Conservation (phyloP, 2,888 invertebrate species). For the Cephus sareptanus region DNA sequence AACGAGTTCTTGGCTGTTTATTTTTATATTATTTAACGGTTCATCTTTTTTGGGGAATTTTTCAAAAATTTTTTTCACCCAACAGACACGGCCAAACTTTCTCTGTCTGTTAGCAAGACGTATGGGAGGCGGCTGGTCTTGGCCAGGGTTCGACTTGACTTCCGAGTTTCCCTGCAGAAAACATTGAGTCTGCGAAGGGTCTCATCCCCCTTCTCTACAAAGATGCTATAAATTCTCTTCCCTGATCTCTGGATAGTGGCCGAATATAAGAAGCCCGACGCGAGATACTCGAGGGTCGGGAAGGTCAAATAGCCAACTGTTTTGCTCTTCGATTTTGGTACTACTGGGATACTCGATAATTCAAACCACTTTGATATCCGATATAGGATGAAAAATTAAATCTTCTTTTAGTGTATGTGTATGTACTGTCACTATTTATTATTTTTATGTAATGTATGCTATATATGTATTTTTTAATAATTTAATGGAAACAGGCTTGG, state of each 20-base stretch:
- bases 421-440: too few species aligned
- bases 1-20: not conserved
- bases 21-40: not conserved
- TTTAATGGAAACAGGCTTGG: too few species aligned
- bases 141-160: slow-evolving; percentile 64
- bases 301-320: slow-evolving; percentile 14
- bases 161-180: slow-evolving; percentile 66
- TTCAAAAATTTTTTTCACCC: slow-evolving; percentile 36
- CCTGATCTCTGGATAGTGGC: slow-evolving; percentile 46
- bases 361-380: too few species aligned
- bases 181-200: slow-evolving; percentile 63
- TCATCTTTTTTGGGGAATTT: slow-evolving; percentile 25
- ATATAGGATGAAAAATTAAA: too few species aligned
- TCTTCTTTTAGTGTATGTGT: too few species aligned
- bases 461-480: too few species aligned
- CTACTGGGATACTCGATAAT: too few species aligned
- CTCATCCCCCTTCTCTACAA: slow-evolving; percentile 34
- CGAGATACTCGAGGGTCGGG: slow-evolving; percentile 9
- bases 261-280: slow-evolving; percentile 49
- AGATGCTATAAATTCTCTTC: slow-evolving; percentile 64
- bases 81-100: slow-evolving; percentile 55
- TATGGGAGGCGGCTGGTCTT: slow-evolving; percentile 62
- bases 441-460: too few species aligned
- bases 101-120: slow-evolving; percentile 61
- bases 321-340: too few species aligned